Base-by-base conservation (phyloP, 2,113 vertebrate species). In the Oenanthe oenanthe region DNA sequence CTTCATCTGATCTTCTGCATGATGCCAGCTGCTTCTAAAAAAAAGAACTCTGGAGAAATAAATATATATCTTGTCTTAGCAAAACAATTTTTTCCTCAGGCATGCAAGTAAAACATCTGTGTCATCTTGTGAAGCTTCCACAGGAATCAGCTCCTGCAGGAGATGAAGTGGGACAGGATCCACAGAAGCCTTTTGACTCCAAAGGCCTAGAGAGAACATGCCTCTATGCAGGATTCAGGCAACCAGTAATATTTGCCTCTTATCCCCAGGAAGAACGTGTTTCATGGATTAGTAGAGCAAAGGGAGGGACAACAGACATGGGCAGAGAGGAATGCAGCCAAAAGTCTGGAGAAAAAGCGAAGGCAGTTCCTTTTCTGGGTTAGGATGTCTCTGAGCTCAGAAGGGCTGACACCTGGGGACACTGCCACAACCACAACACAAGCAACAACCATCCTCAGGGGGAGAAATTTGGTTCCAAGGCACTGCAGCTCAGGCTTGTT, bases 401-500 rank as follows among this genome's bases (percentile, higher is more conserved):
- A 82, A 24, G n/a, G 75, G 48, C 34, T 79, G 45, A 18, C 1
- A 2, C 25, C 38, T 51, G 73, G 34, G 34, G 48, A 73, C 38
- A 25, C 40, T 72, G 24, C 19, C 65, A 51, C 31, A 17, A 42
- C 16, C 11, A 2, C 62, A 58, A 9, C 17, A 71, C 3, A 56
- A 75, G 76, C 38, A 92, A 62, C 47, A 72, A 26, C 17, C 62
- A 67, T 48, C 28, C 32, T 73, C 16, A 13, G 22, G 20, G 65
- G 26, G 32, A 87, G 29, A 72, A 38, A 56, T 92, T 16, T 66
- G 87, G 45, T 34, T 76, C 78, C 85, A 58, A 0, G 0, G 58
- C 66, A 58, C 25, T 82, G 89, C 71, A 88, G 81, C 32, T 88
- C 81, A 79, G 58, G 47, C 71, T 93, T 94, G 76, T 67, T 53